Conservation (phyloP, 2,113 vertebrate species). For the Barbus barbus region DNA sequence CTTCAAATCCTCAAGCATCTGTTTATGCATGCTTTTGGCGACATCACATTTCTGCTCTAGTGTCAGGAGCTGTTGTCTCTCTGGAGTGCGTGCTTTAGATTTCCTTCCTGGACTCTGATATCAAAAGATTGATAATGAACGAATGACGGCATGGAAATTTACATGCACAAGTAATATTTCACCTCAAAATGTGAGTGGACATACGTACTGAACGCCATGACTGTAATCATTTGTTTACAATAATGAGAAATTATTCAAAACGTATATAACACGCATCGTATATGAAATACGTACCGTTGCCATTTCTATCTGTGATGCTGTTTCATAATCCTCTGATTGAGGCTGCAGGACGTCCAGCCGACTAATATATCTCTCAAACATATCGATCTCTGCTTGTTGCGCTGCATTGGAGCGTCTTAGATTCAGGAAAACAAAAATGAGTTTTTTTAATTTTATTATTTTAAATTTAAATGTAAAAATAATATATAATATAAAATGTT, state of each 20-base stretch:
- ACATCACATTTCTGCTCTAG: constrained; percentile 75
- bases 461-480: background rate
- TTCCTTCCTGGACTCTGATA: constrained; percentile 61
- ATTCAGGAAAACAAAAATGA: background rate
- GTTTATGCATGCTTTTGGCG: constrained; percentile 69
- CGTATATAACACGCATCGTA: background rate
- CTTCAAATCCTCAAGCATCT: constrained; percentile 65
- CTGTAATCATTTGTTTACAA: background rate
- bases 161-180: background rate
- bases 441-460: too few relatives aligned
- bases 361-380: constrained; percentile 73
- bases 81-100: constrained; percentile 57
- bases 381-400: constrained; percentile 71
- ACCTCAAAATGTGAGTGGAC: background rate
- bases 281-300: constrained; percentile 12
- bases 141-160: background rate
- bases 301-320: constrained; percentile 20
- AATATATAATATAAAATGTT: background rate
- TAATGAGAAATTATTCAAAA: background rate
- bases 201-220: too few relatives aligned
- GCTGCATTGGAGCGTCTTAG: constrained; percentile 66
- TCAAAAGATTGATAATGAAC: constrained; percentile 11
- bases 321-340: background rate
- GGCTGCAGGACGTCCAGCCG: constrained; percentile 61
- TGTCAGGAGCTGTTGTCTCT: constrained; percentile 60